A percentile compares a stretch with the other conserved stretches of the same genome.
Evolutionary conservation across 2,888 invertebrate species (phyloP).

Genomic region (Ectemnius cavifrons): DNA sequence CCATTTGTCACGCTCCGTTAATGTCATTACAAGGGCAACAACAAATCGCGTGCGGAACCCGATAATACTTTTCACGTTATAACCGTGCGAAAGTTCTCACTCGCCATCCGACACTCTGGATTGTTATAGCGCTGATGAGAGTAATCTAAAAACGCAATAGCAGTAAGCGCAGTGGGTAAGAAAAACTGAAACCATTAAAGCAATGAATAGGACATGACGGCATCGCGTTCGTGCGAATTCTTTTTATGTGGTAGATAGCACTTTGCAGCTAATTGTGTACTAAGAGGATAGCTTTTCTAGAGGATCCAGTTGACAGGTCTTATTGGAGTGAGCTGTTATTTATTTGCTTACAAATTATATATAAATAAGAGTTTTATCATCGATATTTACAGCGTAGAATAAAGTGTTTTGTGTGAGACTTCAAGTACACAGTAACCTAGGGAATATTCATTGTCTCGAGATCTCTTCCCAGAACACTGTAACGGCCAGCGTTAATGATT

Average conservation of each 20-base stretch:
- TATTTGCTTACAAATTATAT: constrained; percentile 52
- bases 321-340: constrained; percentile 32
- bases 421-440: constrained; percentile 10
- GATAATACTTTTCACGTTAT: not conserved
- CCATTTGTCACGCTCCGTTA: too few relatives aligned
- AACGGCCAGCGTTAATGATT: constrained; percentile 41
- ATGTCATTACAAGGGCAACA: too few relatives aligned
- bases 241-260: too few relatives aligned
- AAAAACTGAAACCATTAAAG: not conserved
- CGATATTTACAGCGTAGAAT: constrained; percentile 50
- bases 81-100: constrained; percentile 1
- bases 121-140: not conserved
- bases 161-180: not conserved
- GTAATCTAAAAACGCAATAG: not conserved
- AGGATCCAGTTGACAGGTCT: not conserved
- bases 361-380: constrained; percentile 54
- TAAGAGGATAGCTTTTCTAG: too few relatives aligned
- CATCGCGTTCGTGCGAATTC: too few relatives aligned
- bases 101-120: not conserved
- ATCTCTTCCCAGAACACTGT: constrained; percentile 2
- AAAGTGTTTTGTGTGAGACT: constrained; percentile 19
- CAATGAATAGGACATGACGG: too few relatives aligned
- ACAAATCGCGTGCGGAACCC: too few relatives aligned
- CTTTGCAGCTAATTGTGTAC: too few relatives aligned
- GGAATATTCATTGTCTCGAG: constrained; percentile 1